Base-by-base conservation (phyloP, 2,797 vertebrate species). In the Melanogrammus aeglefinus region DNA sequence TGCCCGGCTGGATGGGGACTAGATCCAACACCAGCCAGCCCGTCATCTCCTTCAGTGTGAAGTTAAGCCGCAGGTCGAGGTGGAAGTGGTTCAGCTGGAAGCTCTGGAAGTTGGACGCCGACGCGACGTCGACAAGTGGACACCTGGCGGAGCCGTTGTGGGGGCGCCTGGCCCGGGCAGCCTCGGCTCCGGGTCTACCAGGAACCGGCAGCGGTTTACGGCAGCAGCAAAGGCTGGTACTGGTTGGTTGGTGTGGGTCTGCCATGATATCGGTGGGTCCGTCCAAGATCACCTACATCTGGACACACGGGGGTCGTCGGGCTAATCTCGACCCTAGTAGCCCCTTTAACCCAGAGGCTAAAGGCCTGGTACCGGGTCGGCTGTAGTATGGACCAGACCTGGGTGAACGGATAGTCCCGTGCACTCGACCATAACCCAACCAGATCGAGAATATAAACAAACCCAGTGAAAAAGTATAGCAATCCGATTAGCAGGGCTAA, bases 11-110 rank as follows among this genome's bases (percentile, higher is more conserved):
- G 24, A 93, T 83, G 0, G 94, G 93, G 84, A 94, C 90, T 74
- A 97, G 92, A 85, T 97, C 96, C 85, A 97, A 94, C 80, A 97
- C 96, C 93, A 96, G 86, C 94, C 96, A 96, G 76, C 96, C 96
- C 9, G 94, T 95, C 91, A 98, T 93, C 87, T 96, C 94, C 85
- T 96, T 96, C 81, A 94, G 86, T 0, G 94, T 95, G 72, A 97
- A 97, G 91, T 96, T 96, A 78, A 98, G 85, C 87, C 95, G 93
- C 86, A 98, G 94, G 90, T 97, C 96, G 82, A 97, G 93, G 88
- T 96, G 96, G 88, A 98, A 94, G 91, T 98, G 97, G 31, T 90
- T 90, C 82, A 97, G 93, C 83, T 89, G 91, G 91, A 97, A 98
- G 88, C 93, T 91, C 87, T 93, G 90, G 86, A 96, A 96, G 94